phyloP scores from a whole-genome alignment of 1,140 invertebrate genomes.

The Pseudobourletiella spinata region DNA sequence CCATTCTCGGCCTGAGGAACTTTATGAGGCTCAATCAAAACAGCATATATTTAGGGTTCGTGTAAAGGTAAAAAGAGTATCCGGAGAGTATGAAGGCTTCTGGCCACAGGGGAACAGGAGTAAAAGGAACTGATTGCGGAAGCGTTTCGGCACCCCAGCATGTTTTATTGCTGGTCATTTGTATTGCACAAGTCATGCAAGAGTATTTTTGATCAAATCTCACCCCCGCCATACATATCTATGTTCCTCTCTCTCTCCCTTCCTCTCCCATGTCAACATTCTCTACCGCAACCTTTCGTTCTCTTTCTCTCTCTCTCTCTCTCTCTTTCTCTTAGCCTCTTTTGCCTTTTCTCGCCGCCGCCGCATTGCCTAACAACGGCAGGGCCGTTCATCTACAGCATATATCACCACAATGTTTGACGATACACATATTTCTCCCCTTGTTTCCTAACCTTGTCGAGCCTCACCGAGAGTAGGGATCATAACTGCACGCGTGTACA shows the following conservation, averaged over 20 bases:
- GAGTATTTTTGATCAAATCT: slow-evolving; percentile 16
- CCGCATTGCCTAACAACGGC: too few relatives aligned
- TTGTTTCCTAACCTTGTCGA: too few relatives aligned
- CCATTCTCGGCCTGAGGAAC: slow-evolving; percentile 2
- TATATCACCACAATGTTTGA: too few relatives aligned
- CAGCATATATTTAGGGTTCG: slow-evolving; percentile 20
- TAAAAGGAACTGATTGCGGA: slow-evolving; percentile 12
- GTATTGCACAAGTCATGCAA: slow-evolving; percentile 26
- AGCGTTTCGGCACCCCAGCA: slow-evolving; percentile 24
- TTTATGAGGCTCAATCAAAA: slow-evolving; percentile 26
- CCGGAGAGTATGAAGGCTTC: slow-evolving; percentile 1
- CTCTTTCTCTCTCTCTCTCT: background rate
- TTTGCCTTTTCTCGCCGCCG: too few relatives aligned
- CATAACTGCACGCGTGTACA: too few relatives aligned
- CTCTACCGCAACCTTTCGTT: background rate
- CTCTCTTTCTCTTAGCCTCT: background rate
- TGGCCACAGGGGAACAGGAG: background rate
- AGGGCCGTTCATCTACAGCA: too few relatives aligned
- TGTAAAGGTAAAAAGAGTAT: slow-evolving; percentile 20
- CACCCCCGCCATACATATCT: background rate
- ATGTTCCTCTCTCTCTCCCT: slow-evolving; percentile 6
- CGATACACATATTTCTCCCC: too few relatives aligned
- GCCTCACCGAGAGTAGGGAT: too few relatives aligned
- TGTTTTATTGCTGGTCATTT: slow-evolving; percentile 32
- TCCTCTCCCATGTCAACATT: background rate